Evolutionary conservation across 2,888 invertebrate genomes (phyloP).

Genomic region (Pyrrhosoma nymphula): DNA sequence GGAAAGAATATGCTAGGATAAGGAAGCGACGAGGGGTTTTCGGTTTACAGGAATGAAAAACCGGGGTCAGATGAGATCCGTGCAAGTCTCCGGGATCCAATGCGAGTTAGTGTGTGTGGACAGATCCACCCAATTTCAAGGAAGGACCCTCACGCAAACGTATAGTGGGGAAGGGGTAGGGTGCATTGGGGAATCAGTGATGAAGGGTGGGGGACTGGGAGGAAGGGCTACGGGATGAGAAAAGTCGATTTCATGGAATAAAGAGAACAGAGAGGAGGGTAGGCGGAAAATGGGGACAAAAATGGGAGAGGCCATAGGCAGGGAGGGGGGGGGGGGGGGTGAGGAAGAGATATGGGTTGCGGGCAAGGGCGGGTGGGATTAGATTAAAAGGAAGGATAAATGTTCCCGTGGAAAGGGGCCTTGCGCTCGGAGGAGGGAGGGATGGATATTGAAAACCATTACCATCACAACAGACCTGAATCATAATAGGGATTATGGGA

Average conservation of each 20-base stretch:
- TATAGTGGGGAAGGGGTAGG: background rate
- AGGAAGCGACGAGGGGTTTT: too few relatives aligned
- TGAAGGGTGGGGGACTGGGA: too few relatives aligned
- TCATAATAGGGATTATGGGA: slow-evolving; percentile 5
- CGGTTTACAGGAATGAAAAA: background rate
- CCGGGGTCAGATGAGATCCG: background rate
- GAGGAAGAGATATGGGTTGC: background rate
- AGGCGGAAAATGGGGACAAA: background rate
- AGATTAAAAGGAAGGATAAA: slow-evolving; percentile 37
- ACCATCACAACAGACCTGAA: slow-evolving; percentile 26
- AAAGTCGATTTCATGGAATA: slow-evolving; percentile 10
- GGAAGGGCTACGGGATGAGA: too few relatives aligned
- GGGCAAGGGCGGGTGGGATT: background rate
- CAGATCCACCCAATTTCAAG: background rate
- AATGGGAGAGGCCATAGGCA: background rate
- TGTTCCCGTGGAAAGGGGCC: background rate
- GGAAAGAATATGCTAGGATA: too few relatives aligned
- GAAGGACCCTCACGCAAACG: background rate
- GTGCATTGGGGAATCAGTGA: background rate
- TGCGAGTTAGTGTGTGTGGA: background rate
- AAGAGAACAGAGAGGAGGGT: background rate
- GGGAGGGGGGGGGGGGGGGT: background rate
- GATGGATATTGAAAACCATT: slow-evolving; percentile 35
- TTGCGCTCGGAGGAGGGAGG: background rate
- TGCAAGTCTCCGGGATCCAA: background rate